A percentile compares a stretch with the other conserved stretches of the same genome.
Conservation (phyloP, 1,140 invertebrate species). For the Lithobius niger region DNA sequence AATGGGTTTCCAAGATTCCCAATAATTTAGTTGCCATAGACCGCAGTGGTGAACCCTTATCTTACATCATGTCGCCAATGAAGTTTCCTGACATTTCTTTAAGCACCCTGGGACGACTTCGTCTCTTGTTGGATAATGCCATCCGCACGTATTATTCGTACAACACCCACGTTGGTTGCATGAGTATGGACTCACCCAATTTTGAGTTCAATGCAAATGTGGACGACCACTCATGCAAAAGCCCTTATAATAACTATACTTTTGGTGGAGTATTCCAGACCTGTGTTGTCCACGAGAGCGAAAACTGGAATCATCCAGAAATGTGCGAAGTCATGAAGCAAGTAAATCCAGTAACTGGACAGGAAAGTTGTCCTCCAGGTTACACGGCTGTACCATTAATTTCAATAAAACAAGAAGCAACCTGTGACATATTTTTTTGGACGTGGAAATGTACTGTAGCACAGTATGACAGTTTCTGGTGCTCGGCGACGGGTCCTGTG, state of each 20-base stretch:
- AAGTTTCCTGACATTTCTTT: not conserved
- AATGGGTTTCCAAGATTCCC: not conserved
- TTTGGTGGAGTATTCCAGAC: slow-evolving; percentile 5
- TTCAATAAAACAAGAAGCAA: not conserved
- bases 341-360: not conserved
- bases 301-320: not conserved
- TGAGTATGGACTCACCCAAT: slow-evolving; percentile 7
- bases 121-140: not conserved
- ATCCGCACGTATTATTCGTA: not conserved
- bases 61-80: not conserved
- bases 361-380: not conserved
- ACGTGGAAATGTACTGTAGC: not conserved
- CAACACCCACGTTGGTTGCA: slow-evolving; percentile 9
- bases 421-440: not conserved
- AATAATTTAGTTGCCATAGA: not conserved
- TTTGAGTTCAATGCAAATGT: slow-evolving; percentile 15
- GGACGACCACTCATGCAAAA: not conserved
- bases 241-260: slow-evolving; percentile 7
- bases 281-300: not conserved
- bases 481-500: not conserved
- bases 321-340: not conserved
- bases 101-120: not conserved
- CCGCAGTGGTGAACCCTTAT: not conserved
- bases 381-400: not conserved
- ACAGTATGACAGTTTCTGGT: not conserved